Evolutionary conservation across 2,113 vertebrate genomes (phyloP).

Genomic region (Hippocampus comes): DNA sequence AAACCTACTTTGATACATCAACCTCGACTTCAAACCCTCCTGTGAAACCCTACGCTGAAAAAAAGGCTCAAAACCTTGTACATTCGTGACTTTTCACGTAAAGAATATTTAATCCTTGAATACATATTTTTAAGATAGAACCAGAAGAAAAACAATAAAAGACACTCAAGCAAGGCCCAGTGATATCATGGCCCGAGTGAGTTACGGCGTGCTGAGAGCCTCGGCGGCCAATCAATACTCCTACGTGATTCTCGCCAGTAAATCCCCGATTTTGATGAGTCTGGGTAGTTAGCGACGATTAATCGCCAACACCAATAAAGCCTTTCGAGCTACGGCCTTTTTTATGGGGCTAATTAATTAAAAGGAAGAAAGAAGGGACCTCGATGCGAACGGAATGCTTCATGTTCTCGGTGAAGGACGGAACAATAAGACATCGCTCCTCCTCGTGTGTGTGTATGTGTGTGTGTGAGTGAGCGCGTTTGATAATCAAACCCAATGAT

Average conservation of each 20-base stretch:
- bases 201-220: constrained; percentile 61
- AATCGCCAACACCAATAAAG: constrained; percentile 74
- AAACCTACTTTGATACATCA: neutral
- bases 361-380: constrained; percentile 32
- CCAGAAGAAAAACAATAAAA: neutral
- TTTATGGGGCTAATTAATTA: constrained; percentile 71
- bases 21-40: neutral
- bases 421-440: constrained; percentile 63
- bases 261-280: constrained; percentile 63
- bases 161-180: constrained; percentile 8
- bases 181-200: constrained; percentile 64
- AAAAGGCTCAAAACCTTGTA: no score
- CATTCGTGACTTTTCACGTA: no score
- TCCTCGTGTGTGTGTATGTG: constrained; percentile 28
- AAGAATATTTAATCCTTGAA: neutral
- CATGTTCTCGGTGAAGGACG: constrained; percentile 48
- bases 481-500: constrained; percentile 55
- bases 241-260: constrained; percentile 54
- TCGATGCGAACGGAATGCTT: constrained; percentile 50
- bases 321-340: constrained; percentile 54
- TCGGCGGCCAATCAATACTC: constrained; percentile 63
- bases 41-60: neutral
- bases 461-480: constrained; percentile 15
- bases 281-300: constrained; percentile 67
- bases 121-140: constrained; percentile 2